A percentile compares a stretch with the other conserved stretches of the same genome.
These are phyloP conservation scores for Crotalus adamanteus DNA, from an alignment of 2,797 vertebrate species.

Conservation along the genomic window DNA sequence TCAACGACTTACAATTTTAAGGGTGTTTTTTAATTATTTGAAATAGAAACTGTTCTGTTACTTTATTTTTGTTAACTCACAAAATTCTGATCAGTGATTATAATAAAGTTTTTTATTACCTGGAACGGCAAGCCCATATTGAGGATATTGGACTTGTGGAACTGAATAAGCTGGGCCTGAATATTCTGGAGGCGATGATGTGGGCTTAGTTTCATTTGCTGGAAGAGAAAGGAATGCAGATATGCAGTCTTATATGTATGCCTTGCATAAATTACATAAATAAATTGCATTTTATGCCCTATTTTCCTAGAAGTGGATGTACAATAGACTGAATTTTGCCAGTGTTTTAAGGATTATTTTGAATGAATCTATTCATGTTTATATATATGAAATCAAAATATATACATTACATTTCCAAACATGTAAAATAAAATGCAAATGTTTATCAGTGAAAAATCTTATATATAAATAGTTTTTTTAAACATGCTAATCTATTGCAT, in stretches of 20 bases:
- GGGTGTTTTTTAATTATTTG: not conserved
- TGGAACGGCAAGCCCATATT: not conserved
- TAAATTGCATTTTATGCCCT: not conserved
- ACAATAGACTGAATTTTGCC: not conserved
- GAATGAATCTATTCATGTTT: not conserved
- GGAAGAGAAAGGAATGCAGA: not conserved
- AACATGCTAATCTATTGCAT: not conserved
- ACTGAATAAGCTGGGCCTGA: not conserved
- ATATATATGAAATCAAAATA: not conserved
- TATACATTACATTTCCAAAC: not conserved
- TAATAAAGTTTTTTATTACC: not conserved
- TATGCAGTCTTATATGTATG: not conserved
- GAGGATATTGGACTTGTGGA: not conserved
- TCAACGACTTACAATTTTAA: not conserved
- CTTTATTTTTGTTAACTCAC: not conserved
- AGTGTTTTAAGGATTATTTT: not conserved
- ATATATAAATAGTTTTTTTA: not conserved
- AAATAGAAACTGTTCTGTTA: not conserved
- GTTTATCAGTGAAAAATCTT: not conserved
- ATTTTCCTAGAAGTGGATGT: not conserved
- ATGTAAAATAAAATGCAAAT: not conserved
- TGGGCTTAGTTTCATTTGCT: not conserved
- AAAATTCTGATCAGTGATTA: not conserved
- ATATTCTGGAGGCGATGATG: not conserved
- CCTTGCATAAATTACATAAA: not conserved